These are phyloP conservation scores for Pollenia labialis DNA, from an alignment of 2,888 invertebrate species.

Conservation along the genomic window DNA sequence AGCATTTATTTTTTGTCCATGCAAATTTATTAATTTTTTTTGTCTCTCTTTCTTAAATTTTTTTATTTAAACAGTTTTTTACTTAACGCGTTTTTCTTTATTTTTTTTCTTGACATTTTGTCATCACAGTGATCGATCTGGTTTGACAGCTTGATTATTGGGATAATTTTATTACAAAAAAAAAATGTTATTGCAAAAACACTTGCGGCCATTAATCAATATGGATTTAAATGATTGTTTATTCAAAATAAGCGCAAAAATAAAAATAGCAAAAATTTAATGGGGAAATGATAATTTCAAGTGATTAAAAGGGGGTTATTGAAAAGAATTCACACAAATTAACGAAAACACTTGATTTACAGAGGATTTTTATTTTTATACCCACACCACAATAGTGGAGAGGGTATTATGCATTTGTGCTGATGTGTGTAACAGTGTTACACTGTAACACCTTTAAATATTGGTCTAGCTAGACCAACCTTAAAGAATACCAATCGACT, in stretches of 20 bases:
- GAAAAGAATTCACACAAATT: no score
- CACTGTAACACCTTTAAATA: no score
- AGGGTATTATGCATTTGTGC: no score
- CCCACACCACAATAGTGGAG: no score
- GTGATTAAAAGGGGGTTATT: no score
- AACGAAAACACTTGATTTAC: no score
- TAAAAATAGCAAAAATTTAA: neutral
- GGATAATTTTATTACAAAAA: neutral
- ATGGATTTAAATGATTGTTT: constrained; percentile 27
- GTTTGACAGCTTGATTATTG: constrained; percentile 18
- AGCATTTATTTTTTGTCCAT: no score
- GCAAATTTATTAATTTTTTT: neutral
- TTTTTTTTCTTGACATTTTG: constrained; percentile 1
- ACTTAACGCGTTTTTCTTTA: neutral
- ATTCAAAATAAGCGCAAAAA: neutral
- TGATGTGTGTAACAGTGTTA: no score
- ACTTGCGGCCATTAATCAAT: constrained; percentile 43
- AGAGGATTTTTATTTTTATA: no score
- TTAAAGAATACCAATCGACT: no score
- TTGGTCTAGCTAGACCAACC: no score
- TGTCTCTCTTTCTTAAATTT: neutral
- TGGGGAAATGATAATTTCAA: neutral
- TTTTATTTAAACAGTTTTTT: constrained; percentile 36
- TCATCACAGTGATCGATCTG: constrained; percentile 8
- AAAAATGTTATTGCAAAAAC: constrained; percentile 15